Percentiles rank a stretch among this genome's conserved stretches.
Conservation (phyloP, 2,888 invertebrate species). For the Platypus cylindrus region DNA sequence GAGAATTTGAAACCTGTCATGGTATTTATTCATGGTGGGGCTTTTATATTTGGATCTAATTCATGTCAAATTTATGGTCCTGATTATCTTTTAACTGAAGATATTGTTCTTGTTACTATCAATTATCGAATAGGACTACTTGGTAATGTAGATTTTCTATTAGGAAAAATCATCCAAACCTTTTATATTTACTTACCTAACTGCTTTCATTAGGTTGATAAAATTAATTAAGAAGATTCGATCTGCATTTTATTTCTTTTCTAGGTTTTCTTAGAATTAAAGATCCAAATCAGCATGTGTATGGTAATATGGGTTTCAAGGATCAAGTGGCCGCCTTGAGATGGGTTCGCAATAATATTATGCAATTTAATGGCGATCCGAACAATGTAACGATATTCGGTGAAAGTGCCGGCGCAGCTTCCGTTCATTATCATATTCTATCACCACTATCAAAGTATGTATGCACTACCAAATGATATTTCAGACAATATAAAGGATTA, state of each 20-base stretch:
- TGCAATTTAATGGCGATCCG: constrained; percentile 39
- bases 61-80: constrained; percentile 25
- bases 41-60: constrained; percentile 26
- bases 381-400: constrained; percentile 42
- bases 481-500: neutral
- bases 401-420: constrained; percentile 41
- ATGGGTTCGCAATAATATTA: constrained; percentile 40
- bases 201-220: neutral
- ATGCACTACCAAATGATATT: neutral
- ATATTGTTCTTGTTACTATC: constrained; percentile 28
- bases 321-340: constrained; percentile 40
- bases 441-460: constrained; percentile 33
- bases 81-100: constrained; percentile 27
- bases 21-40: constrained; percentile 34
- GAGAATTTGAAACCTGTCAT: constrained; percentile 27
- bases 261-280: constrained; percentile 39
- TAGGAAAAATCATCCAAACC: neutral
- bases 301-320: constrained; percentile 43
- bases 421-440: constrained; percentile 38
- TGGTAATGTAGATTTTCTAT: constrained; percentile 19
- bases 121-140: constrained; percentile 30
- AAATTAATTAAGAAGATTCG: neutral
- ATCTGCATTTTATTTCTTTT: constrained; percentile 9
- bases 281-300: constrained; percentile 36
- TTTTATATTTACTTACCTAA: no score